These are phyloP conservation scores for Cherax destructor DNA, from an alignment of 1,140 invertebrate genomes.

Conservation along the genomic window DNA sequence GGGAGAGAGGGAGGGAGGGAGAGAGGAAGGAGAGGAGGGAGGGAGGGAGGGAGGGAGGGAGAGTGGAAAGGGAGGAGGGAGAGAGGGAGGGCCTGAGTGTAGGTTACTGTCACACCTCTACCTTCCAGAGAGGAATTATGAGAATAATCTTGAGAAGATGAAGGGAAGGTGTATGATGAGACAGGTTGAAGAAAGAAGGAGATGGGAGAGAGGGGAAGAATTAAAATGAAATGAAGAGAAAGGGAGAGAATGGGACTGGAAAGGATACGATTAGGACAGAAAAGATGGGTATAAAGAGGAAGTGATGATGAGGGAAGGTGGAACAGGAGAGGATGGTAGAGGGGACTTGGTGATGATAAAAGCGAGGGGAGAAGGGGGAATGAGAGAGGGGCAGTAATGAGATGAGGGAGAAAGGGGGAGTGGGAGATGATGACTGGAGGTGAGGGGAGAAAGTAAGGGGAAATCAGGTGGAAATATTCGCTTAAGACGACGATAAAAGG, in stretches of 20 bases:
- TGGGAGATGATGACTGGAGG: neutral
- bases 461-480: conserved; percentile 26
- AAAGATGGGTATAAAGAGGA: neutral
- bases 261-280: neutral
- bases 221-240: neutral
- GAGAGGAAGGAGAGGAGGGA: neutral
- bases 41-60: neutral
- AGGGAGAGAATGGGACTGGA: neutral
- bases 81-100: too few species aligned
- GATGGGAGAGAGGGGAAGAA: neutral
- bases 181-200: too few species aligned
- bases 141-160: too few species aligned
- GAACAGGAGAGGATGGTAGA: neutral
- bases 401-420: neutral
- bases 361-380: neutral
- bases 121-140: too few species aligned
- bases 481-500: neutral
- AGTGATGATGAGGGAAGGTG: neutral
- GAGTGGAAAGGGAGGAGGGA: too few species aligned
- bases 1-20: neutral
- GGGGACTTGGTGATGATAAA: neutral
- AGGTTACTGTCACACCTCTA: too few species aligned
- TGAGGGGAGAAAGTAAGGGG: neutral
- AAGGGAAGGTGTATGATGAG: too few species aligned
- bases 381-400: neutral